These are phyloP conservation scores for Aurelia aurita complex sp. Pacific DNA, from an alignment of 30 jellyfish, hydroid and myxozoan genomes.

Conservation along the genomic window DNA sequence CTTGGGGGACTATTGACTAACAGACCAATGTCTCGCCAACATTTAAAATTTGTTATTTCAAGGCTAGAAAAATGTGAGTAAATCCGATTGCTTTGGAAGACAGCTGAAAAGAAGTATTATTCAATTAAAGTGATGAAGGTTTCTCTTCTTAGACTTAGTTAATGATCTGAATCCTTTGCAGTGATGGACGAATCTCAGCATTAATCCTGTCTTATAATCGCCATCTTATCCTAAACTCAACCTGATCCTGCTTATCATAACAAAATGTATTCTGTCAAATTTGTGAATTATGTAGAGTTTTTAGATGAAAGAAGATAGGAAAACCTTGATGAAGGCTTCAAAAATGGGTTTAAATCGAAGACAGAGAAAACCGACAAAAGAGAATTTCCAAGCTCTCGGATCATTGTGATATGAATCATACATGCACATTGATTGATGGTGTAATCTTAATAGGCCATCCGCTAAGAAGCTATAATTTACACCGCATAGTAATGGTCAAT, in stretches of 20 bases:
- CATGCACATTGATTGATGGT: slow-evolving; percentile 44
- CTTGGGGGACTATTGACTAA: too few relatives aligned
- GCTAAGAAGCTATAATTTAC: slow-evolving; percentile 69
- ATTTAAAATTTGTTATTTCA: slow-evolving; percentile 46
- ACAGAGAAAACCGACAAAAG: slow-evolving; percentile 58
- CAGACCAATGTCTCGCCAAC: slow-evolving; percentile 30
- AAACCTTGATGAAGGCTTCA: slow-evolving; percentile 60
- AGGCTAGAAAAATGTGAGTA: slow-evolving; percentile 54
- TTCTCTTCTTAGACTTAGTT: slow-evolving; percentile 47
- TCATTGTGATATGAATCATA: slow-evolving; percentile 50
- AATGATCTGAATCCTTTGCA: slow-evolving; percentile 39
- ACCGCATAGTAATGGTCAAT: slow-evolving; percentile 75
- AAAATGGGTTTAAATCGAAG: slow-evolving; percentile 50
- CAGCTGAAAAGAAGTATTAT: slow-evolving; percentile 68
- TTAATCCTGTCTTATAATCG: slow-evolving; percentile 55
- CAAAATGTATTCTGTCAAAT: slow-evolving; percentile 60
- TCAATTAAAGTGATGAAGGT: slow-evolving; percentile 55
- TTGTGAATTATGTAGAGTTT: slow-evolving; percentile 56
- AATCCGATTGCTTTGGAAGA: slow-evolving; percentile 71
- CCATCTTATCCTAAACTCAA: slow-evolving; percentile 49
- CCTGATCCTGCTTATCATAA: slow-evolving; percentile 64
- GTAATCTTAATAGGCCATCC: slow-evolving; percentile 64
- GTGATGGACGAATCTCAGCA: slow-evolving; percentile 33
- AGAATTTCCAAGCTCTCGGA: slow-evolving; percentile 42
- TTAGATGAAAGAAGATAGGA: slow-evolving; percentile 51